phyloP scores from a whole-genome alignment of 1,140 invertebrate genomes.

The Aphelinus atriplicis region DNA sequence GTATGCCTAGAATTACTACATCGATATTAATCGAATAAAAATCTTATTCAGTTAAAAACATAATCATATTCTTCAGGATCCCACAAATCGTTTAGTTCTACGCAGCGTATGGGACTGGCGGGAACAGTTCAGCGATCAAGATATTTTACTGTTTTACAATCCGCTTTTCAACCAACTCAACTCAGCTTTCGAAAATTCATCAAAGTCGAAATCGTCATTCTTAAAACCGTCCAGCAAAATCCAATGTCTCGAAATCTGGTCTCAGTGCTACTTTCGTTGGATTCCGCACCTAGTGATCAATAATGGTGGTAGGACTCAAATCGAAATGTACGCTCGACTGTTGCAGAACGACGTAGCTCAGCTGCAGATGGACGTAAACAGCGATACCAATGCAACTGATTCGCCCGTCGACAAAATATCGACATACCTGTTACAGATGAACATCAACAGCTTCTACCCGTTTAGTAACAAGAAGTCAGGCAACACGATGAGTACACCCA shows the following conservation, averaged over 20 bases:
- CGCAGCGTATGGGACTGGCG: conserved; percentile 87
- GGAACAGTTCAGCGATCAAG: conserved; percentile 81
- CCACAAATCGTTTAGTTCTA: conserved; percentile 69
- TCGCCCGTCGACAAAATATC: conserved; percentile 52
- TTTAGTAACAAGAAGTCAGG: conserved; percentile 60
- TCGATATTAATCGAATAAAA: background rate
- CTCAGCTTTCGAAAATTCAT: conserved; percentile 36
- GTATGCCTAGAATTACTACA: conserved; percentile 19
- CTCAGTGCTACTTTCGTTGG: conserved; percentile 90
- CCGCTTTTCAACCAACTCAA: conserved; percentile 68
- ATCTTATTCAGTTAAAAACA: conserved; percentile 9
- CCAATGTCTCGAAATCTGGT: conserved; percentile 80
- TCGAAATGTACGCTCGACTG: conserved; percentile 70
- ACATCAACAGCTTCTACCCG: conserved; percentile 64
- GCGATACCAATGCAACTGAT: conserved; percentile 42
- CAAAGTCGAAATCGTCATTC: conserved; percentile 41
- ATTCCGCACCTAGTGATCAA: conserved; percentile 83
- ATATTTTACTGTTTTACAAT: conserved; percentile 82
- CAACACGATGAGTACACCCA: conserved; percentile 57
- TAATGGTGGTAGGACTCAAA: conserved; percentile 77
- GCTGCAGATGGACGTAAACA: conserved; percentile 56
- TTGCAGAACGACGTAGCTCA: conserved; percentile 70
- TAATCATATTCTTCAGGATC: conserved; percentile 58
- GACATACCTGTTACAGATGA: conserved; percentile 55
- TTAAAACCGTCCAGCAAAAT: conserved; percentile 69